A percentile compares a stretch with the other conserved stretches of the same genome.
Evolutionary conservation across 2,113 vertebrate genomes (phyloP).

Genomic region (Crotalus viridis): DNA sequence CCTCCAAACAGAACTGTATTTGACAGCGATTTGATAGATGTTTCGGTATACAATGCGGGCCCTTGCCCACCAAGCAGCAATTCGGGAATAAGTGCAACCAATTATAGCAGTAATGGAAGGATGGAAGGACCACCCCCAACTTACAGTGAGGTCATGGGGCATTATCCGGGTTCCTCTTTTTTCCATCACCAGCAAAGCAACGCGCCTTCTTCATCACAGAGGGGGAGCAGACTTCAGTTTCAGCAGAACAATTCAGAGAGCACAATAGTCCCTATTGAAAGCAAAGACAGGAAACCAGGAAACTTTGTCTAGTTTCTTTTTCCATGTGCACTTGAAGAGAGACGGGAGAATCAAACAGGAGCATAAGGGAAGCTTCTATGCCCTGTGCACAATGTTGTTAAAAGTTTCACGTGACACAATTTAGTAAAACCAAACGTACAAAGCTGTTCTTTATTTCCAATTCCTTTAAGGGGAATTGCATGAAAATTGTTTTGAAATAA

Average conservation of each 20-base stretch:
- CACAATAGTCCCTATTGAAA: slow-evolving; percentile 85
- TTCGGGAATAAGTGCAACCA: slow-evolving; percentile 91
- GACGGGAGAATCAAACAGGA: slow-evolving; percentile 35
- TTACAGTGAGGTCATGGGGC: slow-evolving; percentile 96
- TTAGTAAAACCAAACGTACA: slow-evolving; percentile 76
- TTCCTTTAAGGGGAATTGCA: slow-evolving; percentile 76
- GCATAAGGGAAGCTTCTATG: slow-evolving; percentile 55
- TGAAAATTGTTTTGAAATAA: slow-evolving; percentile 66
- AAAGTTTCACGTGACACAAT: slow-evolving; percentile 64
- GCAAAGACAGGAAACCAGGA: slow-evolving; percentile 82
- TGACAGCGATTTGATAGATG: slow-evolving; percentile 92
- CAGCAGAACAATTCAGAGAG: slow-evolving; percentile 85
- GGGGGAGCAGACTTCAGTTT: slow-evolving; percentile 79
- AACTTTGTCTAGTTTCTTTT: slow-evolving; percentile 79
- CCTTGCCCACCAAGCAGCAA: slow-evolving; percentile 94
- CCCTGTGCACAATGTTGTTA: slow-evolving; percentile 73
- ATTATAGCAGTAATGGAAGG: slow-evolving; percentile 84
- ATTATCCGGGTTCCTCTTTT: slow-evolving; percentile 85
- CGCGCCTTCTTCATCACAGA: slow-evolving; percentile 72
- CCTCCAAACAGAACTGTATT: slow-evolving; percentile 98
- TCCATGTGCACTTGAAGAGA: slow-evolving; percentile 36
- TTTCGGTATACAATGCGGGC: slow-evolving; percentile 81
- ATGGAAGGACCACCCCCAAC: slow-evolving; percentile 93
- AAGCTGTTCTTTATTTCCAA: slow-evolving; percentile 72
- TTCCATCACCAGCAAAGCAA: slow-evolving; percentile 95